Base-by-base conservation (phyloP, 2,888 invertebrate genomes). In the Hypsopygia costalis region DNA sequence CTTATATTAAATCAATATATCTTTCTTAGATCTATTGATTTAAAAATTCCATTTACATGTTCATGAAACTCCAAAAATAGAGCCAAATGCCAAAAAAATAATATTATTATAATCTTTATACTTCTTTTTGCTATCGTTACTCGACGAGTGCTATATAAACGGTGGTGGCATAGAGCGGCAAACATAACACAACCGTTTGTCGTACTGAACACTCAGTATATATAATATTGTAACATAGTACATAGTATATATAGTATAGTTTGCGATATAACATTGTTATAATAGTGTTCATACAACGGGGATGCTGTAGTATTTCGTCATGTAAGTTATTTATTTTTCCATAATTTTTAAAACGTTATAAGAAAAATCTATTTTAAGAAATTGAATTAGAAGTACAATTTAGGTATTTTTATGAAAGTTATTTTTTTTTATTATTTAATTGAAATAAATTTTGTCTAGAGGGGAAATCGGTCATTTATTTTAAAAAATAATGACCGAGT, bases 71-170 rank as follows among this genome's bases (percentile, higher is more conserved):
- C n/a, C n/a, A n/a, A n/a, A n/a, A n/a, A n/a, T n/a, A n/a, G n/a
- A n/a, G n/a, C n/a, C n/a, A n/a, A n/a, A 22, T 10, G 9, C 7
- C 11, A n/a, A 31, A 20, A 29, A 36, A 34, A 27, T 6, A 30
- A 34, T 11, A 6, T 9, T 16, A 5, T 10, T 22, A 16, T 3
- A 16, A 16, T 16, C 2, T 16, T 16, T 16, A 3, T 2, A 3
- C 3, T 16, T 16, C 49, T 36, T 55, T 63, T 22, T 69, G 71
- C 69, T 40, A 51, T 56, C 78, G 57, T 49, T 81, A 65, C 63
- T 6, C 2, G 6, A 2, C 30, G 36, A 21, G 33, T 37, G 29
- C 32, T 74, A 79, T 81, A 81, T 61, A 81, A 69, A 53, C 48
- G 47, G 32, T 39, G 43, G 46, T 34, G 28, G 35, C 36, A 30